Percentiles rank a stretch among this genome's conserved stretches.
Evolutionary conservation across 2,888 invertebrate genomes (phyloP).

Genomic region (Aspidapion aeneum): DNA sequence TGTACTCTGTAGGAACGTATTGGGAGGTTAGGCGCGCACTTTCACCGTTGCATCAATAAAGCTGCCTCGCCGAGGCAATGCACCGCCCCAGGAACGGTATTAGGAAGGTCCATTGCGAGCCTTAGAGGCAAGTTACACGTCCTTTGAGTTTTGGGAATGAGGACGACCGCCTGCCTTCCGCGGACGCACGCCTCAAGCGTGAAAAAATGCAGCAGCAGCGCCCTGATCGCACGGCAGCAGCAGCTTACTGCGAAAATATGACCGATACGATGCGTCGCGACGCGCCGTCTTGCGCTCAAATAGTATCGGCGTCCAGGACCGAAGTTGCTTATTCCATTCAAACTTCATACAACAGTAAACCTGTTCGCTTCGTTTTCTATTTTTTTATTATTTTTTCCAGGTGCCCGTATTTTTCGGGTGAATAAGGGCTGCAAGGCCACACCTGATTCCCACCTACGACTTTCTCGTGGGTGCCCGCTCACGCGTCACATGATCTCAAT

Average conservation of each 20-base stretch:
- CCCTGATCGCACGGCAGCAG: conserved; percentile 7
- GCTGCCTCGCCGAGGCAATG: conserved; percentile 9
- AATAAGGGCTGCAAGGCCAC: too few relatives aligned
- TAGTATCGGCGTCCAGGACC: not conserved
- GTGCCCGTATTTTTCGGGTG: too few relatives aligned
- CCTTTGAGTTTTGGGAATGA: not conserved
- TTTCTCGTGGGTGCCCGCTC: too few relatives aligned
- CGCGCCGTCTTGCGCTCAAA: not conserved
- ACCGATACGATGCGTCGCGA: conserved; percentile 14
- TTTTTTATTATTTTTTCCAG: too few relatives aligned
- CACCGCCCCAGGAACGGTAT: conserved; percentile 10
- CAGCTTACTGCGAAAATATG: conserved; percentile 16
- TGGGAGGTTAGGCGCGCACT: not conserved
- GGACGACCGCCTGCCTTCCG: not conserved
- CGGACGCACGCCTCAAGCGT: not conserved
- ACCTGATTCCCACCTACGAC: too few relatives aligned
- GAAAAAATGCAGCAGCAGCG: not conserved
- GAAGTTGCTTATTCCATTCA: not conserved
- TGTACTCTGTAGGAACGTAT: not conserved
- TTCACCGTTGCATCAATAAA: not conserved
- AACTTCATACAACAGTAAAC: too few relatives aligned
- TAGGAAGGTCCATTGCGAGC: not conserved
- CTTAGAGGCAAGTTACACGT: not conserved
- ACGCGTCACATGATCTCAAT: too few relatives aligned
- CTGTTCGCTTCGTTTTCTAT: too few relatives aligned